phyloP scores from a whole-genome alignment of 2,888 invertebrate genomes.

The Acanthosepion esculentum region DNA sequence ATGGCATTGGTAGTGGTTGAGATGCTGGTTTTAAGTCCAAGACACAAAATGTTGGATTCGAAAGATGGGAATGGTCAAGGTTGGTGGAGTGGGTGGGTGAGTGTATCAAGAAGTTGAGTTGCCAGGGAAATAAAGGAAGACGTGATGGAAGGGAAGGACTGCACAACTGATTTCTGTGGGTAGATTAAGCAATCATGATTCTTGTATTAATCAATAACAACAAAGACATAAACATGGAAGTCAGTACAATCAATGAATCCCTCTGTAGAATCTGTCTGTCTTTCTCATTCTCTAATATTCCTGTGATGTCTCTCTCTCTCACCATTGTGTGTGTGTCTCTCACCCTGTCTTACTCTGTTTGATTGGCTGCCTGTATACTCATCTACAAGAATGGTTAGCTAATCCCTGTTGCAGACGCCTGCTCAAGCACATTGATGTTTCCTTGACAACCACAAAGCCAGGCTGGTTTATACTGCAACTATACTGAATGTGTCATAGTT shows the following conservation, averaged over 20 bases:
- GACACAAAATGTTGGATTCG: background rate
- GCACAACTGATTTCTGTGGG: background rate
- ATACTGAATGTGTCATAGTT: too few relatives aligned
- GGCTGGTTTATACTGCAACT: too few relatives aligned
- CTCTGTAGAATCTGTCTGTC: background rate
- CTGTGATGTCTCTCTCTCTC: background rate
- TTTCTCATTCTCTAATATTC: background rate
- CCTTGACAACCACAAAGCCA: too few relatives aligned
- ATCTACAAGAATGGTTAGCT: too few relatives aligned
- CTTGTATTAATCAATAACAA: background rate
- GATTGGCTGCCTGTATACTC: too few relatives aligned
- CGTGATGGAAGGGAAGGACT: background rate
- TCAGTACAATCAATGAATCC: background rate
- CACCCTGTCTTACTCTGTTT: too few relatives aligned
- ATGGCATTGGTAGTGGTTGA: background rate
- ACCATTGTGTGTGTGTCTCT: too few relatives aligned
- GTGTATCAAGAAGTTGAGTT: too few relatives aligned
- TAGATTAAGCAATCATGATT: background rate
- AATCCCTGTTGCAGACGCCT: too few relatives aligned
- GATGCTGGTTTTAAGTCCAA: background rate
- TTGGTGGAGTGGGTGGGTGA: background rate
- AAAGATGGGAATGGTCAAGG: background rate
- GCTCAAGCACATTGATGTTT: too few relatives aligned
- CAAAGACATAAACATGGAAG: too few relatives aligned
- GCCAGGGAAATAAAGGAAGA: background rate